A percentile compares a stretch with the other conserved stretches of the same genome.
Evolutionary conservation across 2,797 vertebrate species (phyloP).

Genomic region (Thunnus albacares): DNA sequence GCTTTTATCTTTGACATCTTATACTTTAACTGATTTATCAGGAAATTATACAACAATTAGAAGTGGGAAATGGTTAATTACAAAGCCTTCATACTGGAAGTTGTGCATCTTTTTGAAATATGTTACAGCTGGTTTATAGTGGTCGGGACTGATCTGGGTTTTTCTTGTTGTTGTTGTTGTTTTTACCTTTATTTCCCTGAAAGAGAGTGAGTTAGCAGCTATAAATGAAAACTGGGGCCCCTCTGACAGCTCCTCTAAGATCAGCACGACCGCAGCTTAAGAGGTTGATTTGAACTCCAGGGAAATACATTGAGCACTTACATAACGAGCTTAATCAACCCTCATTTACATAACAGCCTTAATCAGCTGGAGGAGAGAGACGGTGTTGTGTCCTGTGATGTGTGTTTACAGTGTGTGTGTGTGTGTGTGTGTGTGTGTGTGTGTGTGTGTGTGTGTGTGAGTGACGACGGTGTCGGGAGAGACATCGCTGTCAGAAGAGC

Average conservation of each 20-base stretch:
- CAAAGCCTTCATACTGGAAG: no score
- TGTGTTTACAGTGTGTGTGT: not conserved
- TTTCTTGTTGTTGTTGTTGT: not conserved
- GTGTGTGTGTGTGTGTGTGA: not conserved
- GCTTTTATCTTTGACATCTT: no score
- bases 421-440: not conserved
- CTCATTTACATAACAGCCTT: constrained; percentile 43
- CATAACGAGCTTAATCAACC: constrained; percentile 68
- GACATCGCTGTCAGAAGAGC: constrained; percentile 6
- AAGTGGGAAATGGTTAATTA: not conserved
- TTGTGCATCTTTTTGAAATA: not conserved
- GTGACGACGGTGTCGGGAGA: not conserved
- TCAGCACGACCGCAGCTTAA: constrained; percentile 6
- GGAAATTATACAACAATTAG: not conserved
- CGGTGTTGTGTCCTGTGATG: not conserved
- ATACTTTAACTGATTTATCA: not conserved
- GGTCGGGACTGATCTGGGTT: not conserved
- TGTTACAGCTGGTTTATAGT: not conserved
- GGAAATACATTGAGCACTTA: constrained; percentile 63
- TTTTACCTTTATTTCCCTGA: not conserved
- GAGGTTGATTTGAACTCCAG: constrained; percentile 48
- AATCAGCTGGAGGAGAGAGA: constrained; percentile 44
- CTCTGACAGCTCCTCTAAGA: constrained; percentile 17
- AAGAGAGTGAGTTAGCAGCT: not conserved
- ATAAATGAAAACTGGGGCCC: not conserved